Evolutionary conservation across 2,797 vertebrate genomes (phyloP), one percentile per base, ranked within the genome.

Genomic region (Nothura maculosa): DNA sequence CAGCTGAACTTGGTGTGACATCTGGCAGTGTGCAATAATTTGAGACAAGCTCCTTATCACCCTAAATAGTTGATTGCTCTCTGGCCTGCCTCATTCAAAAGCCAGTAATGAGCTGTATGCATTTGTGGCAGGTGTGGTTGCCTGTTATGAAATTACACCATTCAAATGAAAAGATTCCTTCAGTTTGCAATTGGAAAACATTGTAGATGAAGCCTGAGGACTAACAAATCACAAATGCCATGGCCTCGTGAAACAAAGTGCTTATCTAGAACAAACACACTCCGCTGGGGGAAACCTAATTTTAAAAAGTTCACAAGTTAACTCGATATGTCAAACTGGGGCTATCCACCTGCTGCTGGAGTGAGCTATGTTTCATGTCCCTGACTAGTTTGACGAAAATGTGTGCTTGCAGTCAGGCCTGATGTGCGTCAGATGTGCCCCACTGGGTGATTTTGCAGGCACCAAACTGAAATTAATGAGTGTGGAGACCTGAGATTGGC

Each of bases 61-160:
- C 48, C 73, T 17, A 47, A 42, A 12, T 2, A 38, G 20, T n/a
- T 45, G 12, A 10, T 54, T 22, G 7, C 15, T 36, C 17, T 22
- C 67, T 50, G 66, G 5, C 10, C 27, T 76, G 40, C 30, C 36
- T 75, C 45, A 28, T 34, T 86, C 42, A 21, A 43, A 43, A 4
- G n/a, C 38, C 50, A 61, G 18, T 17, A 16, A 68, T 2, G n/a
- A 62, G 34, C 58, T 64, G 60, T 38, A 28, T 79, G n/a, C 2
- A 27, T 43, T 57, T 1, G 3, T 2, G 4, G 30, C 16, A 3
- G 0, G 34, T 1, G 0, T 20, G 78, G 52, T 63, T 55, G 17
- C 30, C 54, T n/a, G 54, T n/a, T 55, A 55, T 19, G 54, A 55
- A 55, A 55, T 55, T 20, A n/a, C n/a, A n/a, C 30, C 30, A 55